Evolutionary conservation across 2,797 vertebrate species (phyloP).

Genomic region (Mico argentatus): DNA sequence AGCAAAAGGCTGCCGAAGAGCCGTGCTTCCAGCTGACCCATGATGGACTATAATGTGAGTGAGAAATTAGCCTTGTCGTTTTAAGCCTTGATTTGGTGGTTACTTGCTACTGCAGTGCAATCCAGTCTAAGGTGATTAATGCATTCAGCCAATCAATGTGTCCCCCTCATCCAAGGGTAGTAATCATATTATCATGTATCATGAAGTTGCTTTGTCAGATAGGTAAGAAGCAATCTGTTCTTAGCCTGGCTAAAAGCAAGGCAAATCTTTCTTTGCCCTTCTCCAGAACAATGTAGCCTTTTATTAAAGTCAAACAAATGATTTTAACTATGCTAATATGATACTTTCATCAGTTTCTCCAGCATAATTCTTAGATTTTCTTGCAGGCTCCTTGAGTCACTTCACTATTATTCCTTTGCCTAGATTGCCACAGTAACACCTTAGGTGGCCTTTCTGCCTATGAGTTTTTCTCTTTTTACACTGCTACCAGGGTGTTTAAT

Average conservation of each 20-base stretch:
- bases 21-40: background rate
- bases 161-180: background rate
- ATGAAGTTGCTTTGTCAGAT: background rate
- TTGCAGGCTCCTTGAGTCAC: background rate
- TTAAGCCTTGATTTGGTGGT: background rate
- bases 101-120: background rate
- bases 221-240: background rate
- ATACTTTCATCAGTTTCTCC: conserved; percentile 27
- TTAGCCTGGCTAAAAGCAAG: background rate
- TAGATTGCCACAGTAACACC: background rate
- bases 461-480: background rate
- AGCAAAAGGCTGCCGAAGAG: background rate
- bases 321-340: background rate
- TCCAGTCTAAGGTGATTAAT: background rate
- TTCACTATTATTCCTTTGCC: background rate
- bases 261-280: background rate
- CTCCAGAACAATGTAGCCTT: background rate
- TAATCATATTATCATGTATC: background rate
- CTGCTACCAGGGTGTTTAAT: background rate
- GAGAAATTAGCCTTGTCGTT: background rate
- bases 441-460: background rate
- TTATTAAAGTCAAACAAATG: background rate
- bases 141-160: background rate
- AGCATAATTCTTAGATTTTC: background rate
- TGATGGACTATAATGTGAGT: background rate